phyloP scores from a whole-genome alignment of 1,140 invertebrate species.

The Conus betulinus region DNA sequence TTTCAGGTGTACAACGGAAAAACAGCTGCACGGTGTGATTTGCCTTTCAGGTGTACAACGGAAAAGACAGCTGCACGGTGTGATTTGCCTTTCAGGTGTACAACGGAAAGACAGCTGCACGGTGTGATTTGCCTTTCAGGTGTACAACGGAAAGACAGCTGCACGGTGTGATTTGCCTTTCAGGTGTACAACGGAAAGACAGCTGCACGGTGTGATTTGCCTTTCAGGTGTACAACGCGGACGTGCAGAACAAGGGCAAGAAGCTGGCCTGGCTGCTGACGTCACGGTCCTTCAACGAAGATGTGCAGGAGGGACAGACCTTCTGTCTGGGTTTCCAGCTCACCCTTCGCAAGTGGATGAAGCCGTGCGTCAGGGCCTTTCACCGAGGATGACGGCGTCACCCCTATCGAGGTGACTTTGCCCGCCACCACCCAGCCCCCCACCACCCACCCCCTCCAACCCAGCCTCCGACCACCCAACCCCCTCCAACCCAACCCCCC shows the following conservation, averaged over 20 bases:
- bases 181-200: too few species aligned
- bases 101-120: too few species aligned
- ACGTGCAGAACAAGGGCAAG: background rate
- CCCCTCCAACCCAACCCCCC: background rate
- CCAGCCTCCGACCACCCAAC: background rate
- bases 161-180: too few species aligned
- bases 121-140: too few species aligned
- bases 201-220: background rate
- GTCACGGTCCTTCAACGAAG: background rate
- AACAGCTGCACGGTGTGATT: too few species aligned
- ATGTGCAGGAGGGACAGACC: background rate
- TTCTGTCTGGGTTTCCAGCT: background rate
- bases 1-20: too few species aligned
- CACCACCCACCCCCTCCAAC: background rate
- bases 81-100: too few species aligned
- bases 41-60: too few species aligned
- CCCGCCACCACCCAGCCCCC: background rate
- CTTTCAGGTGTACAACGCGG: background rate
- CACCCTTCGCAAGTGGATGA: background rate
- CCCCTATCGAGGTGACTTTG: background rate
- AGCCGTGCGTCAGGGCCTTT: background rate
- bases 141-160: too few species aligned
- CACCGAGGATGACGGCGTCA: background rate
- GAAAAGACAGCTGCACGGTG: too few species aligned
- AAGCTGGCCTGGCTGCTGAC: background rate